Evolutionary conservation across 2,797 vertebrate species (phyloP).

Genomic region (Lates japonicus): DNA sequence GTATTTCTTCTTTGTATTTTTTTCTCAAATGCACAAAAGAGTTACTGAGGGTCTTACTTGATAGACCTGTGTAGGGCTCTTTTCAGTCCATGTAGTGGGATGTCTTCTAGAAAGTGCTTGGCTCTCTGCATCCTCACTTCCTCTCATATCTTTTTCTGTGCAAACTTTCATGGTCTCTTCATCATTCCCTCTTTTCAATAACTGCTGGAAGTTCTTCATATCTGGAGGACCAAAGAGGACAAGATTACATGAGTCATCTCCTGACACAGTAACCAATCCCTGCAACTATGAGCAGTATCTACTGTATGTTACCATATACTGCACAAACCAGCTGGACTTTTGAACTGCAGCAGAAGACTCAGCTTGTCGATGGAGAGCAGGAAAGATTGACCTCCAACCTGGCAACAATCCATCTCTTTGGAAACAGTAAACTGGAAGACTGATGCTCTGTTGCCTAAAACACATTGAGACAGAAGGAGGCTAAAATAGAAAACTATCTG

Average conservation of each 20-base stretch:
- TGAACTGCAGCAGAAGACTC: constrained; percentile 86
- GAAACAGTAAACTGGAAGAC: constrained; percentile 85
- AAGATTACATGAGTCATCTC: background rate
- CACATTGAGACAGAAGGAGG: background rate
- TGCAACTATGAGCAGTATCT: background rate
- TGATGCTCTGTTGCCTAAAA: constrained; percentile 81
- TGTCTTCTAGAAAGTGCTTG: background rate
- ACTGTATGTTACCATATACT: background rate
- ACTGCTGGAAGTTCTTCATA: constrained; percentile 54
- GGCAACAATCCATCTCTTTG: constrained; percentile 84
- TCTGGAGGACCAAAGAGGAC: constrained; percentile 44
- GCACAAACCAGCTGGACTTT: constrained; percentile 81
- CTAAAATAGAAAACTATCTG: too few relatives aligned
- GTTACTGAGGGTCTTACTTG: constrained; percentile 26
- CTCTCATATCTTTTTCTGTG: background rate
- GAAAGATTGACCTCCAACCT: constrained; percentile 85
- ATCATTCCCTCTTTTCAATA: constrained; percentile 6
- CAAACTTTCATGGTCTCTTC: background rate
- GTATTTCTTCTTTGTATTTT: background rate
- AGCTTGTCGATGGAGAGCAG: constrained; percentile 82
- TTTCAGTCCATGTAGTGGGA: background rate
- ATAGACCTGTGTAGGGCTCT: background rate
- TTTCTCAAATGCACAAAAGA: background rate
- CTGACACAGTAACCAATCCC: background rate
- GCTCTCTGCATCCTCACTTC: background rate